A percentile compares a stretch with the other conserved stretches of the same genome.
Conservation (phyloP, 2,113 vertebrate species). For the Larimichthys polyactis region DNA sequence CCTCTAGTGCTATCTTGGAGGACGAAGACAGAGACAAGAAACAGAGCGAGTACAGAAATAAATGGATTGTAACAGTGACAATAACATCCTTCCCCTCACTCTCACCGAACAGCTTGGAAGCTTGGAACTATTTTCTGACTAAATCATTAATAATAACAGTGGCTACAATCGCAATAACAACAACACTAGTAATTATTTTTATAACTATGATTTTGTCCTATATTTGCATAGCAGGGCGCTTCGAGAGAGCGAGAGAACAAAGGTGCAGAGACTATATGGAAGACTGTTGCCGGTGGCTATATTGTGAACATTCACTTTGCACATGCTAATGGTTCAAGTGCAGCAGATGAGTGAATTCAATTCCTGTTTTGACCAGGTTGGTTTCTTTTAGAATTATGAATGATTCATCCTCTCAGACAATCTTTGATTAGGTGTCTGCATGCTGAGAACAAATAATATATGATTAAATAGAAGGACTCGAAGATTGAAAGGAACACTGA, state of each 20-base stretch:
- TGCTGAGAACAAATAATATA: neutral
- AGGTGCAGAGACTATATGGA: neutral
- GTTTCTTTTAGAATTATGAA: neutral
- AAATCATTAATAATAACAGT: neutral
- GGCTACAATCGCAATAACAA: neutral
- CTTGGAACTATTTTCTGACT: neutral
- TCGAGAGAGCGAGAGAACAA: neutral
- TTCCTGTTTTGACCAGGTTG: neutral
- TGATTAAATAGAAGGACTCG: neutral
- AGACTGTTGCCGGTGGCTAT: neutral
- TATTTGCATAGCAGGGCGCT: neutral
- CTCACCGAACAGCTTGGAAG: neutral
- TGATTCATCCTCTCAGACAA: constrained; percentile 1
- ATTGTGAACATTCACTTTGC: neutral
- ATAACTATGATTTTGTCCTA: neutral
- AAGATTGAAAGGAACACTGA: neutral
- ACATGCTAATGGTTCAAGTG: neutral
- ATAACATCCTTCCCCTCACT: neutral
- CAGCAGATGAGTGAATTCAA: neutral
- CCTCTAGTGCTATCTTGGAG: neutral
- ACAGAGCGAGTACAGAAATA: too few species aligned
- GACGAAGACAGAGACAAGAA: neutral
- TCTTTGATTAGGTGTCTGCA: neutral
- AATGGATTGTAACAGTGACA: neutral
- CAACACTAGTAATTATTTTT: neutral